Conservation (phyloP, 2,113 vertebrate genomes). For the Coptodon bakossiorum region DNA sequence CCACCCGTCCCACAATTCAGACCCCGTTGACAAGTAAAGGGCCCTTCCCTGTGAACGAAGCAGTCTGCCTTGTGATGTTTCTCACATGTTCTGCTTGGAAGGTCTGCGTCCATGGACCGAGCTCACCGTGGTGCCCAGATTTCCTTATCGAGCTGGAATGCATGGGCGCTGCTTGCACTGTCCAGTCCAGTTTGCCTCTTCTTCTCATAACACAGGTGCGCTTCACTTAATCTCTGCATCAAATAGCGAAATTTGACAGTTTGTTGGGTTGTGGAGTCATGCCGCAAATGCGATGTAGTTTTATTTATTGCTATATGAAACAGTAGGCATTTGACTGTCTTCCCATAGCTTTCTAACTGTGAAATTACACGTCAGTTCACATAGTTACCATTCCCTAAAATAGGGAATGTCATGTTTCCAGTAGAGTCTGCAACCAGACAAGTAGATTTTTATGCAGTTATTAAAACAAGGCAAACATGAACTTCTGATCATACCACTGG, state of each 20-base stretch:
- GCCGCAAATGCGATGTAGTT: not conserved
- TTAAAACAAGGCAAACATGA: not conserved
- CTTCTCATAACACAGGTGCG: slow-evolving; percentile 36
- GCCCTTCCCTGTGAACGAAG: slow-evolving; percentile 12
- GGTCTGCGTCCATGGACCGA: slow-evolving; percentile 17
- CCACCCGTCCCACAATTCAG: slow-evolving; percentile 12
- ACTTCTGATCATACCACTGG: not conserved
- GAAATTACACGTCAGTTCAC: not conserved
- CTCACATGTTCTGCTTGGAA: slow-evolving; percentile 37
- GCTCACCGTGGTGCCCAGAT: slow-evolving; percentile 26
- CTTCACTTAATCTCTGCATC: not conserved
- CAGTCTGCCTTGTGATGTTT: slow-evolving; percentile 45
- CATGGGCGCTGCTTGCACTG: not conserved
- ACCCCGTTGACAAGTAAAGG: slow-evolving; percentile 52
- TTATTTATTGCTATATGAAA: not conserved
- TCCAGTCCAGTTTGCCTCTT: not conserved
- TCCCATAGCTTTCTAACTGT: not conserved
- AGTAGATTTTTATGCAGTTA: not conserved
- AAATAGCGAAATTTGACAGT: not conserved
- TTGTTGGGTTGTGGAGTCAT: not conserved
- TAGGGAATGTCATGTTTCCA: not conserved
- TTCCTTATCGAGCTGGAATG: slow-evolving; percentile 26
- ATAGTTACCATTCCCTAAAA: not conserved
- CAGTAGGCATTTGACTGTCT: not conserved
- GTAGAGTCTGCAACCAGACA: not conserved